Evolutionary conservation across 2,113 vertebrate species (phyloP).

Genomic region (Corvus moneduloides): DNA sequence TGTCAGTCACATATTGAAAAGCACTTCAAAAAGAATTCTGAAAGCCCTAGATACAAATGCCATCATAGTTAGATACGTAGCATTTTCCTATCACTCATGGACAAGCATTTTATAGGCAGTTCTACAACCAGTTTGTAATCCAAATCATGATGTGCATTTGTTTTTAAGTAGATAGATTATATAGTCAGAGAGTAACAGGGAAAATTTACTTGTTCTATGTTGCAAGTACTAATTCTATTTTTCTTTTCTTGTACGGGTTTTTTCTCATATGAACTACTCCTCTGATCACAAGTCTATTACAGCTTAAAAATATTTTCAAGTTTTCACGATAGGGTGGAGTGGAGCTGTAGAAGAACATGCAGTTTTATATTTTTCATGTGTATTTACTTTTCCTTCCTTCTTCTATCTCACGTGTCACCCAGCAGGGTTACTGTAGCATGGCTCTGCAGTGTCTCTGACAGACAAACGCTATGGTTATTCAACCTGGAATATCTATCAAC

Average conservation of each 20-base stretch:
- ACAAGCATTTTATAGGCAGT: neutral
- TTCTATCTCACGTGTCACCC: neutral
- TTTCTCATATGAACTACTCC: neutral
- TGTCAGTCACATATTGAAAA: neutral
- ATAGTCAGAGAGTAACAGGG: neutral
- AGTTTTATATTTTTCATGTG: neutral
- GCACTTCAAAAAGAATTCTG: neutral
- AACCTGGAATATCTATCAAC: accelerated
- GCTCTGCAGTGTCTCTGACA: neutral
- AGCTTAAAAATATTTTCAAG: neutral
- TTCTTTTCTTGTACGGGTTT: neutral
- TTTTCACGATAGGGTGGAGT: neutral
- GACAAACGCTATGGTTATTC: neutral
- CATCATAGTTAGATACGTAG: neutral
- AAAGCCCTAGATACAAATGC: neutral
- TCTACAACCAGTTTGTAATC: neutral
- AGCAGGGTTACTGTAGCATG: accelerated
- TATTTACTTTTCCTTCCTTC: neutral
- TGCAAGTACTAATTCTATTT: neutral
- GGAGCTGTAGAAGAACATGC: neutral
- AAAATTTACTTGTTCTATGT: neutral
- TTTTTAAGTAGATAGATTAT: neutral
- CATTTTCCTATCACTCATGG: neutral
- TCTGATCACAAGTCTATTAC: neutral
- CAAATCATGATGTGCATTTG: neutral